Percentiles rank a stretch among this genome's conserved stretches.
These are phyloP conservation scores for Dasypogon diadema DNA, from an alignment of 2,888 invertebrate genomes.

Conservation along the genomic window DNA sequence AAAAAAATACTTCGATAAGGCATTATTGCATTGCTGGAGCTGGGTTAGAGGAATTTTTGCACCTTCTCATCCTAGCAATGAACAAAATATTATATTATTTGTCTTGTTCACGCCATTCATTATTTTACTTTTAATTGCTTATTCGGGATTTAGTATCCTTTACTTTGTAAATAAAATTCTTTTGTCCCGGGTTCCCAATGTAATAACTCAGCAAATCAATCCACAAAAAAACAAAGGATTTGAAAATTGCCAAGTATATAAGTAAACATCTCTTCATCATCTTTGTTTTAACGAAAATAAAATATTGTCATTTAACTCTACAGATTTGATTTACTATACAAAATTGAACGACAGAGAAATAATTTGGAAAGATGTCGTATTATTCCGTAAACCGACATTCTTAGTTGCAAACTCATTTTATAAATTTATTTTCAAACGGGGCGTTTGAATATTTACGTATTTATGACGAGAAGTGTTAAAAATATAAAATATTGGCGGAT, in stretches of 20 bases:
- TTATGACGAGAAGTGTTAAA: no score
- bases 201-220: not conserved
- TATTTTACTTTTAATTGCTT: slow-evolving; percentile 22
- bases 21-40: slow-evolving; percentile 5
- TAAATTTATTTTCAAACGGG: no score
- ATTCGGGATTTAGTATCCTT: slow-evolving; percentile 18
- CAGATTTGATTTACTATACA: no score
- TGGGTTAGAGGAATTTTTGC: slow-evolving; percentile 15
- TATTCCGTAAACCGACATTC: no score
- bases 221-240: not conserved
- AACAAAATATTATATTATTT: slow-evolving; percentile 13
- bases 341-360: no score
- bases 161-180: slow-evolving; percentile 28
- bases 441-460: no score
- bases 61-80: not conserved
- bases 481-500: no score
- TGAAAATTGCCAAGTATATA: not conserved
- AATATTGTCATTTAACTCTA: no score
- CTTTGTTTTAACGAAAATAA: no score
- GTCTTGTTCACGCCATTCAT: slow-evolving; percentile 19
- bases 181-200: not conserved
- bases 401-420: no score
- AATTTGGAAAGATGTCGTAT: no score
- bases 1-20: slow-evolving; percentile 14
- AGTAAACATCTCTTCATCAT: no score